Conservation (phyloP, 2,888 invertebrate species). For the Dendrolimus pini region DNA sequence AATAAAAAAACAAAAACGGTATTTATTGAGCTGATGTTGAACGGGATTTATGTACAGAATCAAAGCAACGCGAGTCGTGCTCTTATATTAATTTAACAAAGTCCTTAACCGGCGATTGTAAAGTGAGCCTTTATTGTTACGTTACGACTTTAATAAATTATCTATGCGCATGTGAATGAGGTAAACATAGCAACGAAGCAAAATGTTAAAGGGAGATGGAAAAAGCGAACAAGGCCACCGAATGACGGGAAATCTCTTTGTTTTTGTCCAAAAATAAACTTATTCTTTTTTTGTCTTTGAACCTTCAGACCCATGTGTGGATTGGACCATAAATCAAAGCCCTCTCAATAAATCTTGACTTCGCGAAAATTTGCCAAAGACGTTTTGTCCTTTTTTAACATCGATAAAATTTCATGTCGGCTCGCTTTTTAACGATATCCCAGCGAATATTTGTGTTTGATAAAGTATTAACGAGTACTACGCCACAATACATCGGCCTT, state of each 20-base stretch:
- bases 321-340: constrained; percentile 66
- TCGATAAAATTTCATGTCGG: constrained; percentile 10
- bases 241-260: constrained; percentile 41
- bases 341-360: constrained; percentile 65
- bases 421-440: constrained; percentile 14
- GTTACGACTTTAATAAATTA: constrained; percentile 33
- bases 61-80: not conserved
- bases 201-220: constrained; percentile 26
- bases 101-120: constrained; percentile 22
- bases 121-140: constrained; percentile 22
- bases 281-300: constrained; percentile 55
- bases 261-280: constrained; percentile 53
- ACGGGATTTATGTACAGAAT: not conserved
- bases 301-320: constrained; percentile 62
- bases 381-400: constrained; percentile 38
- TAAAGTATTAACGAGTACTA: constrained; percentile 1
- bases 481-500: too few species aligned
- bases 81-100: constrained; percentile 11
- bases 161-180: constrained; percentile 40
- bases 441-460: not conserved
- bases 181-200: constrained; percentile 34
- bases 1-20: not conserved
- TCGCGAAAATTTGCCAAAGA: constrained; percentile 48
- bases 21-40: not conserved
- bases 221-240: constrained; percentile 33